Evolutionary conservation across 1,140 invertebrate species (phyloP), one percentile per base, ranked within the genome.

Genomic region (Zophobas morio): DNA sequence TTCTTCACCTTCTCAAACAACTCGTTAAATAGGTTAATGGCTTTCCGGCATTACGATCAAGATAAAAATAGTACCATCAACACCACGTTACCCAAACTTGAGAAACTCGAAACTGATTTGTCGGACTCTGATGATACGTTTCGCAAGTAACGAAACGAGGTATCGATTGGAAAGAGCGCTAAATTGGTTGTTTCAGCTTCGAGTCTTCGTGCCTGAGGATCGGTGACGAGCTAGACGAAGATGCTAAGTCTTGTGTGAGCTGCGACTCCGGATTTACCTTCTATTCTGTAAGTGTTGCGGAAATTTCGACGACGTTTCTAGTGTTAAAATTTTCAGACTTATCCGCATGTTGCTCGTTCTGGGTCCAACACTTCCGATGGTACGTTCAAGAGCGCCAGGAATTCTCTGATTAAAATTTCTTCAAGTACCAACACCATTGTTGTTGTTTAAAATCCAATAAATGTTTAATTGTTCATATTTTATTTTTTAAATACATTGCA

Each of bases 401-500:
- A 34, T 36, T 63, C 37, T 63, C 34, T 2, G 35, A 36, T 32
- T 37, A 54, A 39, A 54, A 53, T 20, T 35, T 53, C 1, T 34
- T 47, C 20, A 20, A 20, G 20, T 20, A 20, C 20, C 20, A 20
- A 20, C 20, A 20, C 20, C 20, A 0, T 20, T 20, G 20, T 20
- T 20, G 20, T 37, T 47, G 35, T 73, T 4, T 6, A 20, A 51
- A 33, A 20, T 32, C 34, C 35, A 6, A 51, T n/a, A 6, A 51
- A 51, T n/a, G n/a, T 73, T 40, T 46, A 46, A 35, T 73, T 73
- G n/a, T 70, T 63, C n/a, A 63, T 63, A 34, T 36, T 66, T 53
- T 73, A 35, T 56, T 56, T 74, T 71, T 78, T 57, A 73, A 66
- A 74, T 73, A 73, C 57, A 74, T 63, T 49, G 73, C 70, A 70